phyloP scores from a whole-genome alignment of 1,140 invertebrate species.

The Pseudobourletiella spinata region DNA sequence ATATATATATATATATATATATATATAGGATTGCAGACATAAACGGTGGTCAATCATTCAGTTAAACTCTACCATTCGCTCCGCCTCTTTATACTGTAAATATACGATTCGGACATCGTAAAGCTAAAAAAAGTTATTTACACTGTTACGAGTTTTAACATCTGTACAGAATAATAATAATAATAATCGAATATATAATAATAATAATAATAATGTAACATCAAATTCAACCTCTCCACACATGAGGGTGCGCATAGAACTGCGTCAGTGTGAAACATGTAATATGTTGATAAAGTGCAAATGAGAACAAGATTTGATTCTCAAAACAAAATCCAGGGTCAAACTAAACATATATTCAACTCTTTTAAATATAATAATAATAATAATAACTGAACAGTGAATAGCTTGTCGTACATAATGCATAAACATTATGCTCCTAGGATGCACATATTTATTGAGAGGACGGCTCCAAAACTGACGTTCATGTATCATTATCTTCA shows the following conservation, averaged over 20 bases:
- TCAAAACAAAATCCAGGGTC: neutral
- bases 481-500: slow-evolving; percentile 1
- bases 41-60: neutral
- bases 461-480: neutral
- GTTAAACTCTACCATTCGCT: neutral
- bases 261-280: neutral
- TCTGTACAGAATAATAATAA: neutral
- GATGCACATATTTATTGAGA: no score
- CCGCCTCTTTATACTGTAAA: neutral
- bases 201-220: no score
- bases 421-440: no score
- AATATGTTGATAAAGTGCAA: neutral
- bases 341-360: neutral
- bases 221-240: no score
- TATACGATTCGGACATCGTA: no score
- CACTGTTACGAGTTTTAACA: neutral
- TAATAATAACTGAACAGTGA: no score
- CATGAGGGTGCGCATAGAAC: neutral
- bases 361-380: neutral
- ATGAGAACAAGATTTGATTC: neutral
- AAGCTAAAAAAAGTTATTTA: neutral
- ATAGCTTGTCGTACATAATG: no score
- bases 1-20: no score
- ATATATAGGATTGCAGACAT: no score
- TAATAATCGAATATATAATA: neutral